phyloP scores from a whole-genome alignment of 2,113 vertebrate species.

The mouse (Mus musculus) region GRCm39 chr2:61055501-61056000 shows the following conservation, averaged over 20 bases:
- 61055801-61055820: neutral
- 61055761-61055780: neutral
- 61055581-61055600: neutral
- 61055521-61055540: no score
- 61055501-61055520: no score
- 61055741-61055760: neutral
- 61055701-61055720: neutral
- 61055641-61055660: neutral
- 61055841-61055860: neutral
- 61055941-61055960: neutral
- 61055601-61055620: conserved; percentile 17
- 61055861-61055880: neutral
- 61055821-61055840: neutral
- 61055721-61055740: neutral
- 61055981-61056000: neutral
- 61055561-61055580: neutral
- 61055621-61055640: neutral
- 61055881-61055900: neutral
- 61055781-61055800: neutral
- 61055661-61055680: neutral
- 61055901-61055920: neutral
- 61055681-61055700: neutral
- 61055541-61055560: no score
- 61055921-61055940: neutral
- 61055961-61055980: neutral